Evolutionary conservation across 2,113 vertebrate genomes (phyloP).

Genomic region (Eptesicus fuscus): DNA sequence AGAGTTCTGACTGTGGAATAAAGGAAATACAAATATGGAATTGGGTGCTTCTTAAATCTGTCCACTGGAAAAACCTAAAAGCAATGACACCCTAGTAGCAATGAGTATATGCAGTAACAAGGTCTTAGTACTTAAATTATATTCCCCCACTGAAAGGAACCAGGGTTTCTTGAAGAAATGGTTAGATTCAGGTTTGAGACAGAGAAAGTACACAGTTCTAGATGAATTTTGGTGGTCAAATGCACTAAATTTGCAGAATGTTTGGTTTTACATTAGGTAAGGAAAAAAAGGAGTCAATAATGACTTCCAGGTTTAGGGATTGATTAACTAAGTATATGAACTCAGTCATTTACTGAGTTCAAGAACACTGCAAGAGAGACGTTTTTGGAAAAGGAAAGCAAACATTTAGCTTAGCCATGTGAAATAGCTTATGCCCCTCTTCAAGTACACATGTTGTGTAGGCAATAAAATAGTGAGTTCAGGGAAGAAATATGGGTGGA

Average conservation of each 20-base stretch:
- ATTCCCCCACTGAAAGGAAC: background rate
- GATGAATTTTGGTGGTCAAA: background rate
- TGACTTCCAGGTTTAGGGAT: background rate
- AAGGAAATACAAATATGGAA: background rate
- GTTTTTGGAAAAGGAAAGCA: background rate
- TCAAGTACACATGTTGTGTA: background rate
- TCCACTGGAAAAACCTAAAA: background rate
- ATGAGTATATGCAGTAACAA: background rate
- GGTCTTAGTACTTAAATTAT: background rate
- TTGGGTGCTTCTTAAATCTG: background rate
- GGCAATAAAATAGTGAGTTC: background rate
- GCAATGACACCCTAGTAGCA: background rate
- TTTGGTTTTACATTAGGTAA: background rate
- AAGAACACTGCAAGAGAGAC: background rate
- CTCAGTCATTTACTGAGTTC: background rate
- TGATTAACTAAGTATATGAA: background rate
- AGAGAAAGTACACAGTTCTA: background rate
- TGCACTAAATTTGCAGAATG: background rate
- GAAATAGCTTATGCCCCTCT: background rate
- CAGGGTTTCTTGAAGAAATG: background rate
- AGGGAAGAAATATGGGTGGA: background rate
- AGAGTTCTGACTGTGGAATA: background rate
- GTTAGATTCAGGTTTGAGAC: background rate
- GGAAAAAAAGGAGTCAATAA: background rate
- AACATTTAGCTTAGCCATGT: background rate